Evolutionary conservation across 2,113 vertebrate genomes (phyloP), one percentile per base, ranked within the genome.

Genomic region (Gorsachius goisagi): DNA sequence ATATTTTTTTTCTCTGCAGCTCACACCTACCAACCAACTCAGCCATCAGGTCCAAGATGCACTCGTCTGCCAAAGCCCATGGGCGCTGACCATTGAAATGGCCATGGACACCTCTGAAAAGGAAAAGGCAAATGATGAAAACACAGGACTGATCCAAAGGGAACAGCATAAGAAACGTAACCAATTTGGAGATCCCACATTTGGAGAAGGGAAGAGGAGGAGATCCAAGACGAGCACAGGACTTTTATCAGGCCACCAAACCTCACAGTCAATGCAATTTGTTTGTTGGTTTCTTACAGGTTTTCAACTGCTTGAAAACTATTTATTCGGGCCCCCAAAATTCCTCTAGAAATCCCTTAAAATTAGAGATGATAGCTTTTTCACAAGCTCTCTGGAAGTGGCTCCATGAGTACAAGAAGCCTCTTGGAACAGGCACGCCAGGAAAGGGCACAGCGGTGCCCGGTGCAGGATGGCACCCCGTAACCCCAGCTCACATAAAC

Each of bases 11-110:
- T 19, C 11, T 9, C 12, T 33, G 6, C 5, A 11, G 32, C 41
- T 91, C 77, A 47, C 62, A 97, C 98, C 97, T 98, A 99, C 99
- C 99, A 32, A 99, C 98, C 80, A 99, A 73, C 15, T 98, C 97
- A 8, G 97, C 97, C 99, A 99, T 99, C 35, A 98, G 94, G 12
- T 98, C 98, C 96, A 98, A 90, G 11, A 99, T 91, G 88, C 96
- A 98, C 75, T 99, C 98, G 3, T 99, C 99, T 37, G 98, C 99
- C 97, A 97, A 98, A 20, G 98, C 98, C 99, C 99, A 99, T 0
- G 99, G 99, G 7, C 99, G 98, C 8, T 89, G 95, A 24, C 99
- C 99, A 9, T 78, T 52, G 5, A 95, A 96, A 92, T 99, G 99
- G 27, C 99, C 99, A 19, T 99, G 98, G 16, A 96, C 96, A 3